Evolutionary conservation across 2,113 vertebrate genomes (phyloP).

Genomic region (Callochromis pleurospilus): DNA sequence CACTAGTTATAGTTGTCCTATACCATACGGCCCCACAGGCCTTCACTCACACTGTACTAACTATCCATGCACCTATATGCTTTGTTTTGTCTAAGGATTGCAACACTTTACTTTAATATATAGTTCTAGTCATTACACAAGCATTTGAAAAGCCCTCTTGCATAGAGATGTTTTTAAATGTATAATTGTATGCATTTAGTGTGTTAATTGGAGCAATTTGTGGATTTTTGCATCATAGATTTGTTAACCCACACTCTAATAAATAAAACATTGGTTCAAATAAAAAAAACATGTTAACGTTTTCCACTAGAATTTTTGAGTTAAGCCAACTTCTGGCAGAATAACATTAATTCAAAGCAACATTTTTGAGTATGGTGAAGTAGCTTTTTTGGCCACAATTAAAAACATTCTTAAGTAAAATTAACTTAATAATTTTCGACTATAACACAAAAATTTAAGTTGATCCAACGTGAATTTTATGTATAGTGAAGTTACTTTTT

Average conservation of each 20-base stretch:
- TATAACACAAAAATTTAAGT: too few relatives aligned
- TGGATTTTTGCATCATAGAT: neutral
- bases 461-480: too few relatives aligned
- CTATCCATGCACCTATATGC: neutral
- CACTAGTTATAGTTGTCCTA: neutral
- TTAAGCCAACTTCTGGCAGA: too few relatives aligned
- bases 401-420: too few relatives aligned
- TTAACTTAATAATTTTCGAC: too few relatives aligned
- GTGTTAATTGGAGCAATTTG: neutral
- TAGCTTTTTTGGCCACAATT: too few relatives aligned
- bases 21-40: neutral
- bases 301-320: too few relatives aligned
- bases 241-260: neutral
- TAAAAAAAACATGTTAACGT: too few relatives aligned
- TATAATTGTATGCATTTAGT: neutral
- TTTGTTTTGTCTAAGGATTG: neutral
- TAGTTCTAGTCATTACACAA: neutral
- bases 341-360: too few relatives aligned
- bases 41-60: neutral
- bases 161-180: neutral
- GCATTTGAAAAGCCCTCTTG: neutral
- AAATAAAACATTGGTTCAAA: too few relatives aligned
- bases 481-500: too few relatives aligned
- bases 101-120: neutral
- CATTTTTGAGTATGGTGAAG: too few relatives aligned